Evolutionary conservation across 2,888 invertebrate genomes (phyloP).

Genomic region (Meteorus cinctellus): DNA sequence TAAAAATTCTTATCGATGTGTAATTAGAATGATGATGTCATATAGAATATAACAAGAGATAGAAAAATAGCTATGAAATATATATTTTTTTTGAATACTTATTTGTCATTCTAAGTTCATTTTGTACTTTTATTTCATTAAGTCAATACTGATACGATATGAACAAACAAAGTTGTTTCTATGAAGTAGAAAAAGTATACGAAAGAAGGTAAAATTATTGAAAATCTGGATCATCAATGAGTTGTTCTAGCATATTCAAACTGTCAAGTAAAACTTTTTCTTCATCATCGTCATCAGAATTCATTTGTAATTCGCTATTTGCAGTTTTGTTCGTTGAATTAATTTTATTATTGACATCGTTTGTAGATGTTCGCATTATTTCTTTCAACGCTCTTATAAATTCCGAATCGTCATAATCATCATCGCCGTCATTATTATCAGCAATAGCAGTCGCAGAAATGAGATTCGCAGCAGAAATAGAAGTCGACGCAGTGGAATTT

Average conservation of each 20-base stretch:
- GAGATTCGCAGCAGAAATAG: too few relatives aligned
- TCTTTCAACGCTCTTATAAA: background rate
- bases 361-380: background rate
- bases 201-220: background rate
- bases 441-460: too few relatives aligned
- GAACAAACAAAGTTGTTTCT: background rate
- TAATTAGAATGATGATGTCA: too few relatives aligned
- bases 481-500: too few relatives aligned
- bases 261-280: background rate
- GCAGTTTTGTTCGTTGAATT: background rate
- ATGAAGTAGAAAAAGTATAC: background rate
- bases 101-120: too few relatives aligned
- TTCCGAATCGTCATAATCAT: slow-evolving; percentile 1
- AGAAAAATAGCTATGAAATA: too few relatives aligned
- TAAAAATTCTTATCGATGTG: too few relatives aligned
- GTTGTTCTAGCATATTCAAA: background rate
- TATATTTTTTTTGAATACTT: too few relatives aligned
- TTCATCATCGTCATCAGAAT: slow-evolving; percentile 11
- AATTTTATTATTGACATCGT: background rate
- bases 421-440: background rate
- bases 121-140: too few relatives aligned
- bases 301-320: background rate
- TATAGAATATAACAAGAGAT: too few relatives aligned
- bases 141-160: too few relatives aligned
- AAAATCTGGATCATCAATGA: slow-evolving; percentile 8